Evolutionary conservation across 2,888 invertebrate genomes (phyloP).

Genomic region (Chaetogeoica ovagalla): DNA sequence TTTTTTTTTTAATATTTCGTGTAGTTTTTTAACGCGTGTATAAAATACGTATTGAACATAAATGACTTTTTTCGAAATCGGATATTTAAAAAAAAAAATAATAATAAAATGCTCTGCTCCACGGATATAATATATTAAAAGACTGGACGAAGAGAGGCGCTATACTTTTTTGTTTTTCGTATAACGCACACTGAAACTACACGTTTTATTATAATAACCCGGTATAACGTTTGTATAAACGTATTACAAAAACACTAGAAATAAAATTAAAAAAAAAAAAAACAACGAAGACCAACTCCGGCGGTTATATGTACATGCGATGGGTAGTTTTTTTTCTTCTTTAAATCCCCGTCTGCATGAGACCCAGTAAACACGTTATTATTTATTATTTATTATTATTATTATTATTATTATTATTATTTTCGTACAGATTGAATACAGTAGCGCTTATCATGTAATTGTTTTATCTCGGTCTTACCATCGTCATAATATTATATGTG

Average conservation of each 20-base stretch:
- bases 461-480: constrained; percentile 27
- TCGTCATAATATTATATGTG: constrained; percentile 9
- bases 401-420: neutral
- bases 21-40: no score
- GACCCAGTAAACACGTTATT: constrained; percentile 37
- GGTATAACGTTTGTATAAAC: neutral
- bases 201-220: neutral
- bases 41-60: no score
- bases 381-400: no score
- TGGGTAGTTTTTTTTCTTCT: neutral
- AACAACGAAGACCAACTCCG: neutral
- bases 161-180: neutral
- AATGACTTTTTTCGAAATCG: no score
- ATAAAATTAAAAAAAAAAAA: neutral
- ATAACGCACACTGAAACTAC: no score
- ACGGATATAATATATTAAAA: neutral
- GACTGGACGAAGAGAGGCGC: neutral
- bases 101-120: neutral
- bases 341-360: neutral
- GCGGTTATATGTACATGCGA: neutral
- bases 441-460: constrained; percentile 49
- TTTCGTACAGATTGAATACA: constrained; percentile 31
- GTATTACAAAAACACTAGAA: neutral
- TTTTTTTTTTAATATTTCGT: no score
- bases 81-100: no score